These are phyloP conservation scores for Isotomurus palustris DNA, from an alignment of 2,888 invertebrate genomes.

Conservation along the genomic window DNA sequence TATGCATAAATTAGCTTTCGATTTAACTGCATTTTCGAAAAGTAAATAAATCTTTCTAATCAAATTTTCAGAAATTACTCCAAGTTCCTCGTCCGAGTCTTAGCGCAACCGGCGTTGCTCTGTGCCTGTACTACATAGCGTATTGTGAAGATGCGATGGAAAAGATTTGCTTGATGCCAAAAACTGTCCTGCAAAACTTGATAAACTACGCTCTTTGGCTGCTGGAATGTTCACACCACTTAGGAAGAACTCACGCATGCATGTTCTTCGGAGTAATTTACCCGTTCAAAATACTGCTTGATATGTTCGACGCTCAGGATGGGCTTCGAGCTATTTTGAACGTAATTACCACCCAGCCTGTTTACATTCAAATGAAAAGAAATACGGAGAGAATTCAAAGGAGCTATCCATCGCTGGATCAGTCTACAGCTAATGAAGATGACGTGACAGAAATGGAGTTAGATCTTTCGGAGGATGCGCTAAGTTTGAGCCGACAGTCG, in stretches of 20 bases:
- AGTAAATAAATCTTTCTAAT: background rate
- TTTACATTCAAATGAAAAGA: slow-evolving; percentile 24
- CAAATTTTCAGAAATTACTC: slow-evolving; percentile 62
- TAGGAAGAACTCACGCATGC: slow-evolving; percentile 94
- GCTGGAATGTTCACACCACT: slow-evolving; percentile 92
- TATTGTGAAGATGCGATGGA: slow-evolving; percentile 99
- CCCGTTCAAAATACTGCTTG: slow-evolving; percentile 85
- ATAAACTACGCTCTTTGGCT: slow-evolving; percentile 86
- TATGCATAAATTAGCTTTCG: background rate
- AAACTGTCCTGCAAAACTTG: slow-evolving; percentile 58
- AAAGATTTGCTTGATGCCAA: slow-evolving; percentile 79
- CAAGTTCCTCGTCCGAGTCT: slow-evolving; percentile 90
- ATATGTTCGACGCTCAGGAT: slow-evolving; percentile 91
- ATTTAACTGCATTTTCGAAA: background rate
- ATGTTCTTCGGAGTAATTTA: slow-evolving; percentile 97
- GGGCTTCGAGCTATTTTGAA: slow-evolving; percentile 90
- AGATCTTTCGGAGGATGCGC: slow-evolving; percentile 33
- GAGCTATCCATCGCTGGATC: slow-evolving; percentile 13
- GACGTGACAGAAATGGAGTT: slow-evolving; percentile 5
- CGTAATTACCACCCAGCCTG: slow-evolving; percentile 59
- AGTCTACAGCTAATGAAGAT: background rate
- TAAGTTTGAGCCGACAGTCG: slow-evolving; percentile 29
- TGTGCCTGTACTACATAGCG: slow-evolving; percentile 92
- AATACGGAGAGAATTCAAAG: slow-evolving; percentile 15
- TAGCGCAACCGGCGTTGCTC: slow-evolving; percentile 92